Conservation (phyloP, 1,140 invertebrate species). For the Lethrus apterus region DNA sequence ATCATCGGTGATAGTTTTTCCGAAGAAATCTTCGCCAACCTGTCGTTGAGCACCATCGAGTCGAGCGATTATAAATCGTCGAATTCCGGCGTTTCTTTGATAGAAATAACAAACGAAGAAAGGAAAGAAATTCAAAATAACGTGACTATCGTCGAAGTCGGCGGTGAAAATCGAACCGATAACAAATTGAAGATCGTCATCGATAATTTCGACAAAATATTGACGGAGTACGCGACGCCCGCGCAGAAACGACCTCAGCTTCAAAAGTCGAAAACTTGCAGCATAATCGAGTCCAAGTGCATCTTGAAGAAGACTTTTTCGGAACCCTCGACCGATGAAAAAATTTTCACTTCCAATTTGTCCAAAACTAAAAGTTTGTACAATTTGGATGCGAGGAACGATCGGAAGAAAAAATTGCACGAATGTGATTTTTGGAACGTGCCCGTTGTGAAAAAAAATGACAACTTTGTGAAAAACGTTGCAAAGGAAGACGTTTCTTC, state of each 20-base stretch:
- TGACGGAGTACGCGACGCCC: conserved; percentile 41
- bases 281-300: conserved; percentile 54
- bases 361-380: conserved; percentile 5
- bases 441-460: neutral
- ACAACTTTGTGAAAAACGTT: too few relatives aligned
- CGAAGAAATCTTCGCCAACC: conserved; percentile 2
- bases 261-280: conserved; percentile 55
- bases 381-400: neutral
- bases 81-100: too few relatives aligned
- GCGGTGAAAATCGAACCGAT: conserved; percentile 43
- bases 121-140: conserved; percentile 23
- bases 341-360: neutral
- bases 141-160: conserved; percentile 23
- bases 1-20: conserved; percentile 3
- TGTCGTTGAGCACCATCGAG: conserved; percentile 2
- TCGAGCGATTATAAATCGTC: neutral
- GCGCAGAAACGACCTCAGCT: conserved; percentile 40
- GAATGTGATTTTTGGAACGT: conserved; percentile 7
- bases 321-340: neutral
- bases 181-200: conserved; percentile 53
- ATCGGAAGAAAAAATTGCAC: neutral
- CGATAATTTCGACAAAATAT: conserved; percentile 57
- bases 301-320: conserved; percentile 46
- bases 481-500: neutral
- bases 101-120: conserved; percentile 25